These are phyloP conservation scores for Chrysina gloriosa DNA, from an alignment of 2,888 invertebrate species.

Conservation along the genomic window DNA sequence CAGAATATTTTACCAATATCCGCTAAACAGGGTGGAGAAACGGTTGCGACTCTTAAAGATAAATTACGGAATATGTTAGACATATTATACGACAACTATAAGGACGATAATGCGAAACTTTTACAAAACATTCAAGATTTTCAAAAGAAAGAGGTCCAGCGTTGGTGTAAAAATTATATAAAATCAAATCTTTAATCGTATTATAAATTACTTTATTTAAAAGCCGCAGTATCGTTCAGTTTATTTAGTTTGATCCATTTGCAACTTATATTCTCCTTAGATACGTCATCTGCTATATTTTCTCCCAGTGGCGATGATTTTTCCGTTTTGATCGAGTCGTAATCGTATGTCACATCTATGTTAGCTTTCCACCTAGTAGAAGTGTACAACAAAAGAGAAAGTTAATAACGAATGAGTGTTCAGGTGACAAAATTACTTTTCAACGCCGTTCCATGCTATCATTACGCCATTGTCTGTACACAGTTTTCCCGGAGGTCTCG, in stretches of 20 bases:
- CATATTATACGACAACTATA: constrained; percentile 68
- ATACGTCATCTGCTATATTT: constrained; percentile 70
- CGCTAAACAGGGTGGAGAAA: constrained; percentile 69
- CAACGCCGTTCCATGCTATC: constrained; percentile 99
- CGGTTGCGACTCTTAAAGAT: constrained; percentile 72
- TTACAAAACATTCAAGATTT: constrained; percentile 65
- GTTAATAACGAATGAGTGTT: not conserved
- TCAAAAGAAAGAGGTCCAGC: constrained; percentile 69
- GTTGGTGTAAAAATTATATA: constrained; percentile 65
- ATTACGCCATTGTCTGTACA: constrained; percentile 99
- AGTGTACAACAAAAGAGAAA: too few relatives aligned
- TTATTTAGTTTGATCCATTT: constrained; percentile 64
- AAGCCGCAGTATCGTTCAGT: constrained; percentile 53
- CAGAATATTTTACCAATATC: constrained; percentile 83
- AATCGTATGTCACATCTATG: constrained; percentile 64
- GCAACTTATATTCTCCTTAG: constrained; percentile 69
- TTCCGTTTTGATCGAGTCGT: constrained; percentile 72
- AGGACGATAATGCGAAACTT: constrained; percentile 66
- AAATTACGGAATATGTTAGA: constrained; percentile 75
- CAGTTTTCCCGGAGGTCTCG: constrained; percentile 83
- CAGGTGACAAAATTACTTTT: constrained; percentile 69
- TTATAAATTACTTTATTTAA: constrained; percentile 35
- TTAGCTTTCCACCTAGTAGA: constrained; percentile 58
- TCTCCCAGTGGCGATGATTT: constrained; percentile 74
- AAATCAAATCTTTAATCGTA: constrained; percentile 29